phyloP scores from a whole-genome alignment of 2,113 vertebrate species.

The Megaceryle torquata region DNA sequence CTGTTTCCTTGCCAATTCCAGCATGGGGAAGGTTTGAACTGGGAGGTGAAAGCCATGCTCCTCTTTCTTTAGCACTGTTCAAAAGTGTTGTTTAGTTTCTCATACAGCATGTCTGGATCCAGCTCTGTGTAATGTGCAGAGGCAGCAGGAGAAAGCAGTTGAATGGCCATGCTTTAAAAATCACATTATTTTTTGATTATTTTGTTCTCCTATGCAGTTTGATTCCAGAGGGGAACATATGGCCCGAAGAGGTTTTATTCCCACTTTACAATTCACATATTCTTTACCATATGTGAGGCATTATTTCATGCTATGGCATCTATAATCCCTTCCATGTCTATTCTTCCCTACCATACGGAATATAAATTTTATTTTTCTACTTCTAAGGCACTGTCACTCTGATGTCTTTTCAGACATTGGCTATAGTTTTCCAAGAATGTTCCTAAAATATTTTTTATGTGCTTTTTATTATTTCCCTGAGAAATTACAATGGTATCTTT shows the following conservation, averaged over 20 bases:
- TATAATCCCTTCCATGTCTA: not conserved
- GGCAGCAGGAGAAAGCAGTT: not conserved
- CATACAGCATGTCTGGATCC: not conserved
- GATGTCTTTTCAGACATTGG: not conserved
- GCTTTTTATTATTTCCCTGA: not conserved
- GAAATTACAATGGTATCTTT: not conserved
- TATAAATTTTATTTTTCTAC: not conserved
- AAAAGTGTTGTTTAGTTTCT: not conserved
- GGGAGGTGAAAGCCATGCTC: not conserved
- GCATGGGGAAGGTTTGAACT: not conserved
- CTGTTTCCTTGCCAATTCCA: not conserved
- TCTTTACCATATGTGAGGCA: not conserved
- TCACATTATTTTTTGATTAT: slow-evolving; percentile 32
- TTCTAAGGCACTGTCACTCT: not conserved
- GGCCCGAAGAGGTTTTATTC: not conserved
- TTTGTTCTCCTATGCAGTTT: not conserved
- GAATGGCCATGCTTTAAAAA: not conserved
- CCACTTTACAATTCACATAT: not conserved
- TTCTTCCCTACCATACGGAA: not conserved
- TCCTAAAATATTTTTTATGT: not conserved
- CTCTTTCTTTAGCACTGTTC: not conserved
- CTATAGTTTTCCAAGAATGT: not conserved
- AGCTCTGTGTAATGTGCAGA: not conserved
- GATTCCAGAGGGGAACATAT: slow-evolving; percentile 1
- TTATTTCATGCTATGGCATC: slow-evolving; percentile 1